These are phyloP conservation scores for Poeciliopsis turneri DNA, from an alignment of 2,797 vertebrate species.

Conservation along the genomic window DNA sequence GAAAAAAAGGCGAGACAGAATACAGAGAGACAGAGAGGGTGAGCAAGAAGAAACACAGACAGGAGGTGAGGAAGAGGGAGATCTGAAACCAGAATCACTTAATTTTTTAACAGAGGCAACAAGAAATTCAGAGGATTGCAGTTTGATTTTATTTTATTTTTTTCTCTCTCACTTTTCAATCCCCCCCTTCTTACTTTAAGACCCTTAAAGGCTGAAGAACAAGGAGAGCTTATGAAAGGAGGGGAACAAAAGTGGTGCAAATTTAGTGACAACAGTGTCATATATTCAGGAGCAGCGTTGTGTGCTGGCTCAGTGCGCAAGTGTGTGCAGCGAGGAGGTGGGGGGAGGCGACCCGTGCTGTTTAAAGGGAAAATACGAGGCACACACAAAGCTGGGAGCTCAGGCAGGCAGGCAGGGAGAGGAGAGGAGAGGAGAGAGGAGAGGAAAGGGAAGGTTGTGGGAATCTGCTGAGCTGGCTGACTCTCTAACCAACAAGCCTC, in stretches of 20 bases:
- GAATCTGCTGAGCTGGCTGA: constrained; percentile 81
- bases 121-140: constrained; percentile 44
- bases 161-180: constrained; percentile 7
- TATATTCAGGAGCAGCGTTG: constrained; percentile 58
- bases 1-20: constrained; percentile 73
- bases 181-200: background rate
- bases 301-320: constrained; percentile 52
- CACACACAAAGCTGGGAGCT: constrained; percentile 75
- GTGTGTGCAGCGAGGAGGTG: constrained; percentile 58
- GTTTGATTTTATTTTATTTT: constrained; percentile 25
- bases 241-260: constrained; percentile 42
- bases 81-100: constrained; percentile 58
- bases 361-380: constrained; percentile 82
- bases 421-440: constrained; percentile 39
- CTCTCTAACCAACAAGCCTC: constrained; percentile 58
- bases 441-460: constrained; percentile 45
- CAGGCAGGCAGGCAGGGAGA: constrained; percentile 45
- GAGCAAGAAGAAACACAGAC: constrained; percentile 57
- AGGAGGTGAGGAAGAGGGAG: constrained; percentile 39
- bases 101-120: constrained; percentile 34
- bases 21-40: constrained; percentile 65
- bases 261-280: constrained; percentile 68
- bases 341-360: constrained; percentile 70
- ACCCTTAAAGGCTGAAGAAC: constrained; percentile 32
- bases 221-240: constrained; percentile 35